Conservation (phyloP, 2,888 invertebrate species). For the Caenorhabditis imperialis region DNA sequence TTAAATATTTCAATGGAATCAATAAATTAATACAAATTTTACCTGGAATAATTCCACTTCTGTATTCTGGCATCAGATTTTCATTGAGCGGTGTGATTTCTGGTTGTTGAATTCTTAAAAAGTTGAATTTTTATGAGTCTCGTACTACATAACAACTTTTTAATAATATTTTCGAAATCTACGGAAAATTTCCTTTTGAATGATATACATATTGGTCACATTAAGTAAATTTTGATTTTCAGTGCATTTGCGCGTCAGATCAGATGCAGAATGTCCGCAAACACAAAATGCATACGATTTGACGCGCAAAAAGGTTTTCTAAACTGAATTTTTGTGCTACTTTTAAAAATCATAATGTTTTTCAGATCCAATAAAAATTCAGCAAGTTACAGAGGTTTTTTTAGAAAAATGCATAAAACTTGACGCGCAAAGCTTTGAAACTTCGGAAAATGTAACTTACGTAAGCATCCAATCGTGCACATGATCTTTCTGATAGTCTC, state of each 20-base stretch:
- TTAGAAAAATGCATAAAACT: too few relatives aligned
- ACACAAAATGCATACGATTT: neutral
- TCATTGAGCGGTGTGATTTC: constrained; percentile 40
- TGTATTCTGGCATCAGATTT: constrained; percentile 42
- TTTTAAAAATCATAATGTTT: too few relatives aligned
- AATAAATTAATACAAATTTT: neutral
- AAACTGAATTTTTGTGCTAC: too few relatives aligned
- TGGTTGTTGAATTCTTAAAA: constrained; percentile 43
- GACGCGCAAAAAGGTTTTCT: neutral
- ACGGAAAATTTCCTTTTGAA: too few relatives aligned
- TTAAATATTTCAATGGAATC: neutral
- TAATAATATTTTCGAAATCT: too few relatives aligned
- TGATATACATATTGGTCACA: too few relatives aligned
- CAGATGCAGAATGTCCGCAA: neutral
- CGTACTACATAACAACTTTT: too few relatives aligned
- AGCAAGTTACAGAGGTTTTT: too few relatives aligned
- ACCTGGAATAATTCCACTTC: constrained; percentile 52
- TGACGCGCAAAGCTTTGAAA: too few relatives aligned
- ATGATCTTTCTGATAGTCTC: constrained; percentile 12
- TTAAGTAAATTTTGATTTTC: too few relatives aligned
- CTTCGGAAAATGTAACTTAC: constrained; percentile 16
- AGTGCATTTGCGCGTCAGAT: constrained; percentile 4
- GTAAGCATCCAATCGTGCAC: constrained; percentile 43
- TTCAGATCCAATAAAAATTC: too few relatives aligned
- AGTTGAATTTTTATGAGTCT: neutral